Evolutionary conservation across 1,140 invertebrate genomes (phyloP), one percentile per base, ranked within the genome.

Genomic region (Agraylea sexmaculata): DNA sequence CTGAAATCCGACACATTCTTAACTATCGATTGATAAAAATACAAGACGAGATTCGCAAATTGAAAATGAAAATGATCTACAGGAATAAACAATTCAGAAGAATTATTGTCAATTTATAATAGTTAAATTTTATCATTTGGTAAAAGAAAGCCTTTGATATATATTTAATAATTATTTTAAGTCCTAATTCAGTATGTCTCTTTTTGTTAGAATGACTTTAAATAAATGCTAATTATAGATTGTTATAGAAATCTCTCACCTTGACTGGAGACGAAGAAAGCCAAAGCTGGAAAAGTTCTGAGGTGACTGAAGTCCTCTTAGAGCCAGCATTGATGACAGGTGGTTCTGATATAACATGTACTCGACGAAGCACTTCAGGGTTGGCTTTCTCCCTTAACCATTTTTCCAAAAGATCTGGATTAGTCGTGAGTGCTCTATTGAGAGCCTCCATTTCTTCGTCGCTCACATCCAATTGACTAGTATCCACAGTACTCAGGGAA

Each of bases 271-370:
- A 82, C 19, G 77, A 74, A 12, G 79, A 72, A 53, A 87, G 64
- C 83, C 83, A 87, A 36, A 77, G 69, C 53, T 87, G 83, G 56
- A 88, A 87, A 28, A 88, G 66, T 54, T 89, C 85, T 31, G 81
- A 84, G 5, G 83, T 86, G 22, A 87, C 79, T 29, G 83, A 87
- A 40, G 83, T 82, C 30, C 81, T 70, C 37, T 77, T 75, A 6
- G 70, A 69, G 28, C 68, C 54, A 15, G 58, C 39, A 42, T 48
- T 61, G 1, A 66, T 59, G 3, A 58, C 56, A 20, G 59, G 58
- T n/a, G 63, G 58, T 4, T 69, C 65, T 12, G 70, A 69, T 37
- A 72, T 55, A 50, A 55, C 64, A 43, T 71, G 69, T 13, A 73
- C 49, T 29, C 64, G 59, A 40, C 60, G 60, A 31, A 73, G 62